Conservation (phyloP, 2,113 vertebrate species). For the Riparia riparia region DNA sequence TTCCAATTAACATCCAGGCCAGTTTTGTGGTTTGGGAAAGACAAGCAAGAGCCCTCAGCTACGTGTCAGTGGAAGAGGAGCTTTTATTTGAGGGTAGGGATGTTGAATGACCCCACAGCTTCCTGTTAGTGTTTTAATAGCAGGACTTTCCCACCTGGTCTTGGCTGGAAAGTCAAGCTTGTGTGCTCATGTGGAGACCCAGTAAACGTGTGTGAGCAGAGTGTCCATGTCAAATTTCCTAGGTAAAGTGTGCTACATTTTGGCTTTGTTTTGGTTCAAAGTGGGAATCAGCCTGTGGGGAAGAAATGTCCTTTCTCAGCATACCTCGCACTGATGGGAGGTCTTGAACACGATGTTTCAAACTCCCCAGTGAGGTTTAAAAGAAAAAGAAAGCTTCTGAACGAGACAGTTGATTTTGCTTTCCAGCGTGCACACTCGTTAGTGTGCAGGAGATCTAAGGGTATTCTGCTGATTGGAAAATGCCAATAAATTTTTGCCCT, state of each 20-base stretch:
- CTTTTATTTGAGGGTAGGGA: conserved; percentile 1
- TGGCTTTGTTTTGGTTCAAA: background rate
- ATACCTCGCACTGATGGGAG: background rate
- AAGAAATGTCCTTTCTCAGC: background rate
- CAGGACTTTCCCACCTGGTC: background rate
- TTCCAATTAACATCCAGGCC: background rate
- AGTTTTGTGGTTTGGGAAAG: background rate
- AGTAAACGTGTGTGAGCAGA: background rate
- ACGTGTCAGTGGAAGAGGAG: background rate
- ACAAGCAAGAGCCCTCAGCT: background rate
- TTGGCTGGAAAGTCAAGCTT: background rate
- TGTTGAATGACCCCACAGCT: background rate
- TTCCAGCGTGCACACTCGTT: background rate
- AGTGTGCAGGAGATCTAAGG: background rate
- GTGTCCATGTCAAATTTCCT: background rate
- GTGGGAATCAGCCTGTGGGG: background rate
- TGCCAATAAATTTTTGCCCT: background rate
- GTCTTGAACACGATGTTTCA: background rate
- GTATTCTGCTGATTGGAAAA: background rate
- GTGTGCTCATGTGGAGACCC: background rate
- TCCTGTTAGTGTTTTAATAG: conserved; percentile 30
- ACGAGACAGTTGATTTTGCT: conserved; percentile 2
- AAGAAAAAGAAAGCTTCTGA: background rate
- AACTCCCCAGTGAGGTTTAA: background rate
- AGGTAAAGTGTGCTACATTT: background rate